Base-by-base conservation (phyloP, 1,140 invertebrate species). In the Augochlora pura region DNA sequence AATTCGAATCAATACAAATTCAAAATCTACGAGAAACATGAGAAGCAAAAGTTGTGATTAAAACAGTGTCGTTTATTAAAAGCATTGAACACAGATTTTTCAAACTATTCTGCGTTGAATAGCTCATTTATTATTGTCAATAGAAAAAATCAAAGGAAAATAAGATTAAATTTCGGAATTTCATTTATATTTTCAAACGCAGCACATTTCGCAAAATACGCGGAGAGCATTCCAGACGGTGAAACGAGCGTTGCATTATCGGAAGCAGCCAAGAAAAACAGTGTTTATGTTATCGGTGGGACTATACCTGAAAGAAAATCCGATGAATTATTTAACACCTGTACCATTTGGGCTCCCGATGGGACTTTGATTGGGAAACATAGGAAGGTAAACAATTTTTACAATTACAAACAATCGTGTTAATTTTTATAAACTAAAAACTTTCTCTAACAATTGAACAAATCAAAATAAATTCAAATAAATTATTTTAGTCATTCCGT, bases 201-300 rank as follows among this genome's bases (percentile, higher is more conserved):
- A 94, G 96, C 96, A 86, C 96, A 96, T 89, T 99, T 99, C 90
- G 90, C 94, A 2, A 94, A 98, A 87, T 98, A 98, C 93, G 96
- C 98, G 0, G 98, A 99, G 92, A 88, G 91, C 25, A 96, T 99
- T 42, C 97, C 97, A 0, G 91, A 93, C 78, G 97, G 97, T 0
- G 94, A 95, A 80, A 97, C 97, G 1, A 95, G 95, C 59, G 76
- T 90, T 39, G 94, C 95, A 59, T 91, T 99, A 54, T 96, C 97
- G 0, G 90, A 94, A 73, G 94, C 95, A 9, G 98, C 98, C 0
- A 96, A 96, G 85, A 95, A 97, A 78, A 95, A 97, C 84, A 93
- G 95, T 67, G 93, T 99, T 67, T 98, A 95, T 88, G 92, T 99
- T 38, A 95, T 99, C 66, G 98, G 97, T 49, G 98, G 98, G 8